Evolutionary conservation across 2,888 invertebrate genomes (phyloP).

Genomic region (Eilema griseolum): DNA sequence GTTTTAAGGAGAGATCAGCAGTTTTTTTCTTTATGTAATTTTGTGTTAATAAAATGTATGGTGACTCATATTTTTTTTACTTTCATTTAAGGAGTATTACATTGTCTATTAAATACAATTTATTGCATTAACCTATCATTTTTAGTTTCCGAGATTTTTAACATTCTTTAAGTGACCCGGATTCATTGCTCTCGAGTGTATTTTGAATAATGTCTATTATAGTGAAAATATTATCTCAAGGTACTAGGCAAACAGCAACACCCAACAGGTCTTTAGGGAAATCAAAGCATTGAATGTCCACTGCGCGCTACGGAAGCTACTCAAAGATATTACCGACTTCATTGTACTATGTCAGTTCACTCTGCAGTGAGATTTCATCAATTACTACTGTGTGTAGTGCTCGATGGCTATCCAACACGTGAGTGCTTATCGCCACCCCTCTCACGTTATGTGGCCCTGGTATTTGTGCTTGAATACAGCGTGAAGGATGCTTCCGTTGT

Average conservation of each 20-base stretch:
- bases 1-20: no score
- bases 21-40: no score
- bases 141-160: no score
- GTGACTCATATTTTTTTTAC: no score
- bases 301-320: constrained; percentile 5
- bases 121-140: no score
- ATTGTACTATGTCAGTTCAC: constrained; percentile 9
- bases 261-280: constrained; percentile 4
- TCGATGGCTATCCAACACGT: constrained; percentile 14
- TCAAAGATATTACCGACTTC: constrained; percentile 12
- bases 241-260: constrained; percentile 11
- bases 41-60: no score
- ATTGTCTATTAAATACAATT: no score
- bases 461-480: constrained; percentile 14
- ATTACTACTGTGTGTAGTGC: constrained; percentile 6
- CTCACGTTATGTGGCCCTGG: constrained; percentile 15
- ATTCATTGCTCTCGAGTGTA: no score
- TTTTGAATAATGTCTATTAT: background rate
- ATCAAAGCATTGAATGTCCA: constrained; percentile 2
- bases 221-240: background rate
- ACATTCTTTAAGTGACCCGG: no score
- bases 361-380: constrained; percentile 7
- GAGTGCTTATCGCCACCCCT: constrained; percentile 16
- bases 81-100: no score
- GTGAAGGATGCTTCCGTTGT: constrained; percentile 7